Percentiles rank a stretch among this genome's conserved stretches.
Evolutionary conservation across 2,797 vertebrate species (phyloP).

Genomic region (Clamator glandarius): DNA sequence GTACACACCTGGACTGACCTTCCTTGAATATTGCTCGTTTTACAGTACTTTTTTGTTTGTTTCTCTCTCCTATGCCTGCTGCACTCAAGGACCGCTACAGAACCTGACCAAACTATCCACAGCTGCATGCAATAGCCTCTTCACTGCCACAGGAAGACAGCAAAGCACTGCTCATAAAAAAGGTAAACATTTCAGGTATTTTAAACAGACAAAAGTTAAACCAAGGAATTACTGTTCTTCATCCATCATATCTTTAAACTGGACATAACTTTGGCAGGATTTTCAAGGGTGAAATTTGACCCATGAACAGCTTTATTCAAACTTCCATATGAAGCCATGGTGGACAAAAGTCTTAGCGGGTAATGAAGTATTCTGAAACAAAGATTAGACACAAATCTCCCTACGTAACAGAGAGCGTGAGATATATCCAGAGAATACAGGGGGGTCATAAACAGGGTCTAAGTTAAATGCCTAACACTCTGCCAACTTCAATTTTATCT

Average conservation of each 20-base stretch:
- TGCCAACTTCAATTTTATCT: not conserved
- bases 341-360: not conserved
- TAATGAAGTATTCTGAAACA: not conserved
- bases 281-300: slow-evolving; percentile 23
- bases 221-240: not conserved
- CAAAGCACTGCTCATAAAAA: not conserved
- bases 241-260: not conserved
- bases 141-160: not conserved
- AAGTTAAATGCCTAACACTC: not conserved
- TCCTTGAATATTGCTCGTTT: not conserved
- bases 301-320: not conserved
- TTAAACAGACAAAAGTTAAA: not conserved
- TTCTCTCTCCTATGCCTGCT: not conserved
- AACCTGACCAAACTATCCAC: not conserved
- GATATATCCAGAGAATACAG: not conserved
- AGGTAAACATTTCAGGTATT: not conserved
- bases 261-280: not conserved
- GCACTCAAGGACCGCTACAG: not conserved
- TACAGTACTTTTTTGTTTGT: not conserved
- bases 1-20: not conserved
- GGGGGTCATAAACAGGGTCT: not conserved
- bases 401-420: not conserved
- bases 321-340: not conserved
- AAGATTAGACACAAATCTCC: not conserved
- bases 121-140: not conserved